Conservation (phyloP, 1,140 invertebrate species). For the Drosophila sechellia region DNA sequence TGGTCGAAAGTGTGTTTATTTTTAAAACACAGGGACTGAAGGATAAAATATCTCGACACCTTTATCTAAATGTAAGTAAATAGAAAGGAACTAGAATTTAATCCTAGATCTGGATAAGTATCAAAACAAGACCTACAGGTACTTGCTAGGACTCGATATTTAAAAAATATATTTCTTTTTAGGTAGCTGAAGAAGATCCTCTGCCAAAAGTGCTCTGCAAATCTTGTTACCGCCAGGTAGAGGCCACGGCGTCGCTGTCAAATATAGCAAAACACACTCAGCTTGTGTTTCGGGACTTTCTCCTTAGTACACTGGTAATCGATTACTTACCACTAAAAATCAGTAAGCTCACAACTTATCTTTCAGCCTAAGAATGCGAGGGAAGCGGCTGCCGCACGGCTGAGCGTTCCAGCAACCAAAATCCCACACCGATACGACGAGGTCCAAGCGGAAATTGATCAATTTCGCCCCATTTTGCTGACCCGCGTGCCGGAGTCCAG, state of each 20-base stretch:
- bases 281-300: conserved; percentile 70
- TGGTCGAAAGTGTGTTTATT: conserved; percentile 78
- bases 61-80: conserved; percentile 73
- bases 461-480: conserved; percentile 61
- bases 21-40: conserved; percentile 70
- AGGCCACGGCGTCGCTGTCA: conserved; percentile 76
- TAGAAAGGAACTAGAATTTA: conserved; percentile 1
- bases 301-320: conserved; percentile 73
- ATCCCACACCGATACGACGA: neutral
- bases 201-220: conserved; percentile 79
- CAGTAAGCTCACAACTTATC: neutral
- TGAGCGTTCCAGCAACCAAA: conserved; percentile 13
- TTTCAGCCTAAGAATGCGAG: conserved; percentile 60
- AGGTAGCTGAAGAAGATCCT: conserved; percentile 72
- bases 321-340: neutral
- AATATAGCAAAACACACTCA: conserved; percentile 81
- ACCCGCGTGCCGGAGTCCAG: conserved; percentile 39
- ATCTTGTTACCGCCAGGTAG: conserved; percentile 78
- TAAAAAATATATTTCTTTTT: neutral
- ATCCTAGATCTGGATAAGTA: neutral
- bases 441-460: conserved; percentile 5
- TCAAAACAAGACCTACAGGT: too few relatives aligned
- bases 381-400: conserved; percentile 34
- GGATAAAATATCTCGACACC: conserved; percentile 76
- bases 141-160: neutral